These are phyloP conservation scores for Tadarida brasiliensis DNA, from an alignment of 2,797 vertebrate species.

Conservation along the genomic window DNA sequence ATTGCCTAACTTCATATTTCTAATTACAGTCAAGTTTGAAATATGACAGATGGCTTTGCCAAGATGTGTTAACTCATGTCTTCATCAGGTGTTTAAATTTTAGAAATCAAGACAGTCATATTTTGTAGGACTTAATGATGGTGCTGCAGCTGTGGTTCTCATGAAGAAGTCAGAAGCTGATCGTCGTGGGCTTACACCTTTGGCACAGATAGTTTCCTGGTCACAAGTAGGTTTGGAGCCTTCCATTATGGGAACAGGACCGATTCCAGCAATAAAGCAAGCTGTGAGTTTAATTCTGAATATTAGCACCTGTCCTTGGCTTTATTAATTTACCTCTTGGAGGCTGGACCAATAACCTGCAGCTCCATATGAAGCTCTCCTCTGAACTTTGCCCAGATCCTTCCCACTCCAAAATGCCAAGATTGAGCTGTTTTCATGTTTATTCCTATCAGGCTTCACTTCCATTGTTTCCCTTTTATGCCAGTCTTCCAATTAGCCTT, in stretches of 20 bases:
- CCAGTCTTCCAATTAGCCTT: background rate
- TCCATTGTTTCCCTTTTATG: background rate
- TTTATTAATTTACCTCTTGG: no score
- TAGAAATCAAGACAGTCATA: background rate
- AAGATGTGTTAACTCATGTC: background rate
- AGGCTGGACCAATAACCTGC: background rate
- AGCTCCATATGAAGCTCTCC: fast-evolving
- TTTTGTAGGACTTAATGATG: conserved; percentile 94
- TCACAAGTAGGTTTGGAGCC: conserved; percentile 96
- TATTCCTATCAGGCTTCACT: background rate
- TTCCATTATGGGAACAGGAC: conserved; percentile 96
- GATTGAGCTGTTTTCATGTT: background rate
- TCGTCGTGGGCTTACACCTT: conserved; percentile 91
- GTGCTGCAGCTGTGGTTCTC: conserved; percentile 95
- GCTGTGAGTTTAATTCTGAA: conserved; percentile 91
- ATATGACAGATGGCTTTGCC: background rate
- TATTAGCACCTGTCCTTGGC: no score
- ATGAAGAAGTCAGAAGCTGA: conserved; percentile 95
- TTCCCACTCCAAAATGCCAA: background rate
- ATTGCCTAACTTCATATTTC: background rate
- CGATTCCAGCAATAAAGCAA: conserved; percentile 95
- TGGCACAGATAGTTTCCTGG: conserved; percentile 94
- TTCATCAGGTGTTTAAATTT: background rate
- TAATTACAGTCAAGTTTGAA: background rate
- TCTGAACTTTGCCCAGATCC: background rate